Evolutionary conservation across 2,888 invertebrate genomes (phyloP), one percentile per base, ranked within the genome.

Genomic region (Eulithis prunata): DNA sequence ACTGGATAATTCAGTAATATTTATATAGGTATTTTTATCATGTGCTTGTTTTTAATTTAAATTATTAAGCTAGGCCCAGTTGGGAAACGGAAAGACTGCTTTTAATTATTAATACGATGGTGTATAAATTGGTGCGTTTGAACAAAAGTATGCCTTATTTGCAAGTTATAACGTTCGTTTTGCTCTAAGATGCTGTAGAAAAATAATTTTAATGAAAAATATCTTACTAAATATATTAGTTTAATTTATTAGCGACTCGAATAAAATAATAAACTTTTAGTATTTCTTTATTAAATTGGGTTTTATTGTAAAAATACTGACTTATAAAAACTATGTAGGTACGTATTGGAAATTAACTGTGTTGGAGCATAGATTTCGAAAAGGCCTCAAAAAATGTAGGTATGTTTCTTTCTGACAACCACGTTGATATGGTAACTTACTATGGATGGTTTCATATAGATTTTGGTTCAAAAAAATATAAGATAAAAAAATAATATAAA

Each of bases 221-320:
- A 38, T 2, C 38, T 38, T 38, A 38, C 38, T 38, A 38, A 38
- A 38, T 38, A 38, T 38, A 8, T 38, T 8, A 41, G 8, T 41
- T 41, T 41, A 41, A 41, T 41, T 41, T 38, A 8, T 2, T 21
- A 38, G 38, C 5, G 41, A 10, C 10, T 11, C 41, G 2, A 41
- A 41, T 41, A 60, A 32, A 32, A 60, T 60, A 60, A 21, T 21
- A 59, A 60, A 60, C 28, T 54, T 46, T 14, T 36, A 47, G 47
- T 8, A 21, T 5, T 14, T 59, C 7, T 36, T 52, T 49, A 21
- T 43, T 36, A 55, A 57, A 41, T 56, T 61, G 45, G 11, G 57
- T 65, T 65, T 65, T 63, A 64, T 65, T 62, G 51, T 54, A 13
- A 54, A 57, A 59, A 56, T 62, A 58, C 43, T 32, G 45, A 36